phyloP scores from a whole-genome alignment of 2,888 invertebrate genomes.

The Heliconius cydno region DNA sequence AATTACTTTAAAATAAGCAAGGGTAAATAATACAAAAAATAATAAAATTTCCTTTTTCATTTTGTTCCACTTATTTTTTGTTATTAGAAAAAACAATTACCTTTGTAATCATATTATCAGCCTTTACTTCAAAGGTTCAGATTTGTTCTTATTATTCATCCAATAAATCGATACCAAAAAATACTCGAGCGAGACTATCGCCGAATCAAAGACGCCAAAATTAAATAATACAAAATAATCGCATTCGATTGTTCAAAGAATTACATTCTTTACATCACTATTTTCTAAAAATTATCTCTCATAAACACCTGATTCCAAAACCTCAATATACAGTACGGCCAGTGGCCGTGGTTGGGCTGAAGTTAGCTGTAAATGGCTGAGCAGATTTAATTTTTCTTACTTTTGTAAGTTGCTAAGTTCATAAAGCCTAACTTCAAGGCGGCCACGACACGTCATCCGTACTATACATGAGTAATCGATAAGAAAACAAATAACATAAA shows the following conservation, averaged over 20 bases:
- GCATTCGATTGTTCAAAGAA: not conserved
- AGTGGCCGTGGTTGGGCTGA: not conserved
- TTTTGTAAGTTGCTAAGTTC: not conserved
- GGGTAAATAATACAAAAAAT: too few relatives aligned
- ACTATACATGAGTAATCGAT: not conserved
- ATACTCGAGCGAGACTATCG: too few relatives aligned
- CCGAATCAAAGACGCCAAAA: too few relatives aligned
- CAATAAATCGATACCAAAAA: too few relatives aligned
- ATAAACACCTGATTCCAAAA: not conserved
- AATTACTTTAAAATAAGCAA: too few relatives aligned
- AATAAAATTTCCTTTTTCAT: too few relatives aligned
- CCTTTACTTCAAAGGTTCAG: too few relatives aligned
- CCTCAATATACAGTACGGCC: not conserved
- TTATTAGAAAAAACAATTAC: too few relatives aligned
- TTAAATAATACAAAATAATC: not conserved
- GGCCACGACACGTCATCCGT: not conserved
- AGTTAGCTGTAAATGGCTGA: too few relatives aligned
- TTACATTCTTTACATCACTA: not conserved
- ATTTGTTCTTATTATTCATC: too few relatives aligned
- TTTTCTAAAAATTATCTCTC: not conserved
- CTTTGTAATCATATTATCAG: too few relatives aligned
- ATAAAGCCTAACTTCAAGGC: not conserved
- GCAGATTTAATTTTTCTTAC: not conserved
- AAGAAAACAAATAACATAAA: conserved; percentile 21
- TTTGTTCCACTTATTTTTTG: too few relatives aligned